Base-by-base conservation (phyloP, 2,888 invertebrate genomes). In the Heliconius hortense region DNA sequence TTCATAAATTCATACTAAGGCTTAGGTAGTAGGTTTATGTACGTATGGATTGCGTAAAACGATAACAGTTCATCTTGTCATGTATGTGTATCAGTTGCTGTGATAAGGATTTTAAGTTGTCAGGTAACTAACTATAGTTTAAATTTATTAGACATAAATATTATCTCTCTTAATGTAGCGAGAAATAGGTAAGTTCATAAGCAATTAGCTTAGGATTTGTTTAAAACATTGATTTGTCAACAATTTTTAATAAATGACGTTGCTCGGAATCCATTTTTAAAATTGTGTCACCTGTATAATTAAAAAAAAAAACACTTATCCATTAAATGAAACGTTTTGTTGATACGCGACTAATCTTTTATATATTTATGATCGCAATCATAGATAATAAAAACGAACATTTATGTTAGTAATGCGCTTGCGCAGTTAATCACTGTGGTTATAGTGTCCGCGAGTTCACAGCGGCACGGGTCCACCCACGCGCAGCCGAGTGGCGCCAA, bases 351-450 rank as follows among this genome's bases (percentile, higher is more conserved):
- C 28, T 53, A 69, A 53, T 13, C 68, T 69, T 39, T 71, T 67
- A 67, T 73, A 66, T 73, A 35, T 64, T 64, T 64, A 73, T 67
- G 56, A 39, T 48, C 31, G 56, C 59, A 67, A 73, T 73, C 64
- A 73, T 39, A 67, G 43, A 69, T 74, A 74, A 71, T 71, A 71
- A 71, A 73, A 74, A 68, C 60, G 74, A 68, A 48, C 53, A 56
- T 74, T 74, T 70, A 68, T 62, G 76, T 72, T 67, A 75, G 73
- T 56, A 72, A 60, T 73, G 75, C 70, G 72, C 68, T 63, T 21
- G 71, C 31, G 63, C 75, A 73, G 87, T 90, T 89, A 90, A 90
- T 89, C 88, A 88, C 86, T 82, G 84, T 83, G 82, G 73, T 68
- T 68, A 73, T 69, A 62, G 63, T 48, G 62, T 73, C 68, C 67